phyloP scores from a whole-genome alignment of 2,113 vertebrate species.

The Electrona antarctica region DNA sequence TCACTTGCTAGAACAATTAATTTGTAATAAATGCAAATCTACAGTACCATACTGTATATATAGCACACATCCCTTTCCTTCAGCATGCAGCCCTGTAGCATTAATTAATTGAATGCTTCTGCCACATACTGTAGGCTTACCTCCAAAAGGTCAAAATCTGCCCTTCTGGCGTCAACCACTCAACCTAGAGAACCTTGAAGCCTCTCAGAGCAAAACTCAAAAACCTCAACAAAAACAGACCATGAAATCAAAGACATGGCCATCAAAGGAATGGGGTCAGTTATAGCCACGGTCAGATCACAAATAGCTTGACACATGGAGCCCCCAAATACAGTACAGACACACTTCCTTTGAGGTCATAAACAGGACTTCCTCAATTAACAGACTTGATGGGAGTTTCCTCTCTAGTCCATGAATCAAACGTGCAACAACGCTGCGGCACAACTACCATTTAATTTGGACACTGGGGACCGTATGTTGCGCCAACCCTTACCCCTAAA shows the following conservation, averaged over 20 bases:
- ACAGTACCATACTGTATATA: not conserved
- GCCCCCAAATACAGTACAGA: slow-evolving; percentile 1
- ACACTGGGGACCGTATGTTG: too few species aligned
- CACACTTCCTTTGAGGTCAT: slow-evolving; percentile 3
- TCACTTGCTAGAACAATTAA: too few species aligned
- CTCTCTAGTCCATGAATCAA: slow-evolving; percentile 6
- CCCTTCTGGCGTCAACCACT: slow-evolving; percentile 24
- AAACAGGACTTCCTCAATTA: slow-evolving; percentile 40
- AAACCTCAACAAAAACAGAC: slow-evolving; percentile 13
- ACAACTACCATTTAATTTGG: too few species aligned
- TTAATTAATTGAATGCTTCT: slow-evolving; percentile 2
- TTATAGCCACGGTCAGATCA: slow-evolving; percentile 2
- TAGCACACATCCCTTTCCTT: not conserved
- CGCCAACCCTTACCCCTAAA: too few species aligned
- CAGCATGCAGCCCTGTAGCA: not conserved
- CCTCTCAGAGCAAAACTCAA: not conserved
- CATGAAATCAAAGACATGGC: slow-evolving; percentile 15
- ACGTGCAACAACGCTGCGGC: not conserved
- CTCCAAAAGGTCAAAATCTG: not conserved
- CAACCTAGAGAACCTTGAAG: not conserved
- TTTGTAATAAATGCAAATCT: not conserved
- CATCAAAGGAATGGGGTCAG: slow-evolving; percentile 9
- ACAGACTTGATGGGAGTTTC: not conserved
- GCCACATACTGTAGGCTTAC: not conserved
- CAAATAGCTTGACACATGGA: slow-evolving; percentile 1